Conservation (phyloP, 2,113 vertebrate species). For the Periophthalmus modestus region DNA sequence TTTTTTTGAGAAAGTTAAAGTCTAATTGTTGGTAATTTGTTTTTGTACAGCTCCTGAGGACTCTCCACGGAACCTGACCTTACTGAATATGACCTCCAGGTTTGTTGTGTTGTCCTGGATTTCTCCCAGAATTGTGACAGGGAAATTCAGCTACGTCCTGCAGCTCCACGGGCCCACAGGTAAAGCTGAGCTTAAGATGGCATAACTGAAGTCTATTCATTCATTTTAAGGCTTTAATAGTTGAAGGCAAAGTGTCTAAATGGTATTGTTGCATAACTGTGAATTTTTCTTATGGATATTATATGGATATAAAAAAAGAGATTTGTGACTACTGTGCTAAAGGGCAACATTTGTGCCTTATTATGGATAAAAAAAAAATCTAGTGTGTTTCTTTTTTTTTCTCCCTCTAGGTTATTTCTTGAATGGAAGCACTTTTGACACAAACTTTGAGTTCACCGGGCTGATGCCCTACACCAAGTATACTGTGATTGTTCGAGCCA, state of each 20-base stretch:
- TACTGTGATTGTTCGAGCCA: constrained; percentile 77
- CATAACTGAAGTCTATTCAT: not conserved
- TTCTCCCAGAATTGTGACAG: constrained; percentile 85
- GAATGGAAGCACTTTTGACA: constrained; percentile 88
- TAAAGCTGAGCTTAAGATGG: constrained; percentile 45
- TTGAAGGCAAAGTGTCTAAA: not conserved
- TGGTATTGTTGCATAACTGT: not conserved
- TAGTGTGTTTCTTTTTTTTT: not conserved
- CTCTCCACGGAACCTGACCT: constrained; percentile 84
- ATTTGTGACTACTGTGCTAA: too few species aligned
- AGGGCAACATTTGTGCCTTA: too few species aligned
- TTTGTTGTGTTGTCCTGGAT: constrained; percentile 86
- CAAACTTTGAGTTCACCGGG: constrained; percentile 79
- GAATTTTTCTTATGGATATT: too few species aligned
- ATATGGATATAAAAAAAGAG: too few species aligned
- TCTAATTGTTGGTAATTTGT: constrained; percentile 8
- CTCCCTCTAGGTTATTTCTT: constrained; percentile 80
- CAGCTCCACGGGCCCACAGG: constrained; percentile 86
- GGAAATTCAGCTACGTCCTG: constrained; percentile 88
- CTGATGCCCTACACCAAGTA: constrained; percentile 88
- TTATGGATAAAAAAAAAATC: too few species aligned
- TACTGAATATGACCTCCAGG: constrained; percentile 83
- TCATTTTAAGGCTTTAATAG: not conserved
- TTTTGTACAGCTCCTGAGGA: constrained; percentile 87
- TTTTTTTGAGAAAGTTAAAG: not conserved